A percentile compares a stretch with the other conserved stretches of the same genome.
Conservation (phyloP, 2,113 vertebrate genomes). For the Antechinus stuartii region DNA sequence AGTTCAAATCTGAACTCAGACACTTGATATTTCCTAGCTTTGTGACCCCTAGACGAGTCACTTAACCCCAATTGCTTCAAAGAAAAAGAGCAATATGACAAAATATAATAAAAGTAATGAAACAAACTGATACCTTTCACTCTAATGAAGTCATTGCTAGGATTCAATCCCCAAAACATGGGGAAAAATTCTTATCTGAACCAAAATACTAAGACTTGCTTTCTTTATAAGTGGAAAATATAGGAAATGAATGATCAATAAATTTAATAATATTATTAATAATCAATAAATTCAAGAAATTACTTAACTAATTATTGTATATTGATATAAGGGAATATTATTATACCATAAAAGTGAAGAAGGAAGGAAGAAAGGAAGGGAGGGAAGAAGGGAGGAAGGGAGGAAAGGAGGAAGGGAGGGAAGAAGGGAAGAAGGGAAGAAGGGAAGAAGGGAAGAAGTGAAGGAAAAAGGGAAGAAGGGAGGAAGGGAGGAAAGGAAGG, state of each 20-base stretch:
- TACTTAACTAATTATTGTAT: not conserved
- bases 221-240: not conserved
- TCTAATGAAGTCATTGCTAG: not conserved
- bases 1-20: no score
- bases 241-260: not conserved
- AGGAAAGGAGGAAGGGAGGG: not conserved
- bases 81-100: not conserved
- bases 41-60: no score
- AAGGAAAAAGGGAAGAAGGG: not conserved
- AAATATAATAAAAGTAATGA: not conserved
- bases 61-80: no score
- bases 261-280: no score
- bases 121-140: not conserved
- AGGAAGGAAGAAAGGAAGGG: not conserved
- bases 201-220: not conserved
- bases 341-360: not conserved
- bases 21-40: no score
- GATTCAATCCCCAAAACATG: not conserved
- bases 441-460: no score
- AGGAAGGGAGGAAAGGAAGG: no score
- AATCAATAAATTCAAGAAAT: not conserved
- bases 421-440: not conserved
- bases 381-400: not conserved
- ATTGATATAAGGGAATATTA: not conserved
- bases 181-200: not conserved